Evolutionary conservation across 1,140 invertebrate species (phyloP), one percentile per base, ranked within the genome.

Genomic region (Nylanderia fulva): DNA sequence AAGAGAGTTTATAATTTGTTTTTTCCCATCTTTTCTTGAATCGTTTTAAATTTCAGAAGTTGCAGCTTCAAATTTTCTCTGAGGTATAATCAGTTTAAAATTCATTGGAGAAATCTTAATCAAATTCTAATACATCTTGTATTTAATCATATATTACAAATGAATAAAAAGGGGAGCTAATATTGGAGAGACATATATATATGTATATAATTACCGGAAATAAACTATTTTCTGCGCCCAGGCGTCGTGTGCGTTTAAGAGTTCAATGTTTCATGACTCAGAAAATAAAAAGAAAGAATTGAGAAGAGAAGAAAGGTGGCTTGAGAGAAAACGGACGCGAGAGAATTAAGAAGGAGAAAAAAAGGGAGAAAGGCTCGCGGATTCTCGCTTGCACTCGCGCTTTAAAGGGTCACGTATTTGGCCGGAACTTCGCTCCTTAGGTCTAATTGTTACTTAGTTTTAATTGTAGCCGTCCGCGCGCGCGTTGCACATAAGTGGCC

Each of bases 381-480:
- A 86, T 85, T 54, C 71, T 76, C 54, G 71, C 60, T 87, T 86
- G 80, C 90, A 85, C 84, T 80, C 84, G 87, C 75, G 86, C 74
- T 90, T 92, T 74, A 87, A 64, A 93, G 85, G 88, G 92, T 92
- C 89, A 93, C 92, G 91, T 91, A 88, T 92, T 92, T 85, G 82
- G 76, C 72, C 77, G 90, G 87, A 90, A 91, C 82, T 90, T 90
- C 71, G 86, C 90, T 83, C 75, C 84, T 90, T 90, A 87, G 82
- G 88, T 91, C 85, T 92, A 91, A 93, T 93, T 93, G 90, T 92
- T 92, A 92, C 91, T 92, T 90, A 91, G 90, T 93, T 93, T 93
- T 92, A 93, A 93, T 93, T 92, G 91, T 88, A 77, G 74, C 63
- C 42, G 68, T 72, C 68, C 72, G 83, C 86, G 90, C 45, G 64